Conservation (phyloP, 2,888 invertebrate genomes). For the Acrobasis consociella region DNA sequence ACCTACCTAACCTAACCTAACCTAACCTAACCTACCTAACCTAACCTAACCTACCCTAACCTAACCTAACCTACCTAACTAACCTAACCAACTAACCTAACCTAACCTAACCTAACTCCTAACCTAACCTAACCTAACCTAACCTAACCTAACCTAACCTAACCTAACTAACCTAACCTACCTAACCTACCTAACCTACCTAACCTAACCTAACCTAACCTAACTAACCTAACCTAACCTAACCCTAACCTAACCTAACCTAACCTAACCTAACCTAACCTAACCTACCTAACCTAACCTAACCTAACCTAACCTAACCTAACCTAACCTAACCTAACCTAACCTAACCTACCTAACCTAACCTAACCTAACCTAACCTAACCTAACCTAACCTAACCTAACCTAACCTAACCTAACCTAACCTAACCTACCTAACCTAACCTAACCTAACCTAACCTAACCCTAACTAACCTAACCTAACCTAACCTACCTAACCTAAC, state of each 20-base stretch:
- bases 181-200: constrained; percentile 31
- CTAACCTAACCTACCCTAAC: too few species aligned
- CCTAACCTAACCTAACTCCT: constrained; percentile 36
- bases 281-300: constrained; percentile 35
- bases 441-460: constrained; percentile 33
- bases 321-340: constrained; percentile 35
- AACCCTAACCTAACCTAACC: constrained; percentile 32
- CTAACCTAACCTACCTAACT: constrained; percentile 30
- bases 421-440: constrained; percentile 33
- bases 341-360: constrained; percentile 25
- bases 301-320: constrained; percentile 35
- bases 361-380: constrained; percentile 34
- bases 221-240: constrained; percentile 32
- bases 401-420: constrained; percentile 32
- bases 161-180: constrained; percentile 21
- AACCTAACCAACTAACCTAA: constrained; percentile 37
- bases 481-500: constrained; percentile 34
- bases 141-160: constrained; percentile 35
- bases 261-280: constrained; percentile 36
- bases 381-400: constrained; percentile 32
- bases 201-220: constrained; percentile 28
- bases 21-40: constrained; percentile 34
- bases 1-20: constrained; percentile 33
- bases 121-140: constrained; percentile 38
- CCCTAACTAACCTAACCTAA: constrained; percentile 33